Base-by-base conservation (phyloP, 2,888 invertebrate genomes). In the Eupithecia pulchellata region DNA sequence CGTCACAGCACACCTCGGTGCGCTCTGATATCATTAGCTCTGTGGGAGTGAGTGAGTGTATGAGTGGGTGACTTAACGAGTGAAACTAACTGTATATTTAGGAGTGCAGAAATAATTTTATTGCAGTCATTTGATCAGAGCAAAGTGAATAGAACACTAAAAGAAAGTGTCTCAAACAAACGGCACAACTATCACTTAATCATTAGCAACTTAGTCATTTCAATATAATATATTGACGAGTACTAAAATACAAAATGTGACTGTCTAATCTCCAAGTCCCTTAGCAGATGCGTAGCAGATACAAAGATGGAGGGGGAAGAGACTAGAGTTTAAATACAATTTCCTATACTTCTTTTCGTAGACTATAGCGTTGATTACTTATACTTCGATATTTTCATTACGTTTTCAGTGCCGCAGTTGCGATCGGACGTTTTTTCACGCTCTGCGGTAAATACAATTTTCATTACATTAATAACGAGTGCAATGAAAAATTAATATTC, bases 401-500 rank as follows among this genome's bases (percentile, higher is more conserved):
- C 4, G 11, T 11, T 9, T 4, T 9, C 47, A 47, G 20, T 9
- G 9, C 47, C 47, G 25, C 52, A 52, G 52, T 25, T 52, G 11
- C 13, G 20, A 52, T 52, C 25, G 20, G 25, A 25, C 25, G 4
- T 47, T 47, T n/a, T 42, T 20, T 20, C 9, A 20, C 13, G 25
- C 52, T 29, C 29, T 29, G 57, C 29, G 17, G 57, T 57, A 57
- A 57, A 57, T 36, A 34, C 11, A 25, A 34, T 20, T 42, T 47
- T 39, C 47, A 29, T 64, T 27, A 64, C 42, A 63, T 63, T 39
- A 52, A 52, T 52, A 63, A 63, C 42, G 14, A 27, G 17, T 47
- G 47, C 29, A 25, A 64, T 61, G 61, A 61, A 61, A 60, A 63
- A 64, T 64, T 47, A 47, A 64, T 64, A 64, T 47, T 64, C 77